Percentiles rank a stretch among this genome's conserved stretches.
These are phyloP conservation scores for Halcyon chelicuti DNA, from an alignment of 2,797 vertebrate genomes.

Conservation along the genomic window DNA sequence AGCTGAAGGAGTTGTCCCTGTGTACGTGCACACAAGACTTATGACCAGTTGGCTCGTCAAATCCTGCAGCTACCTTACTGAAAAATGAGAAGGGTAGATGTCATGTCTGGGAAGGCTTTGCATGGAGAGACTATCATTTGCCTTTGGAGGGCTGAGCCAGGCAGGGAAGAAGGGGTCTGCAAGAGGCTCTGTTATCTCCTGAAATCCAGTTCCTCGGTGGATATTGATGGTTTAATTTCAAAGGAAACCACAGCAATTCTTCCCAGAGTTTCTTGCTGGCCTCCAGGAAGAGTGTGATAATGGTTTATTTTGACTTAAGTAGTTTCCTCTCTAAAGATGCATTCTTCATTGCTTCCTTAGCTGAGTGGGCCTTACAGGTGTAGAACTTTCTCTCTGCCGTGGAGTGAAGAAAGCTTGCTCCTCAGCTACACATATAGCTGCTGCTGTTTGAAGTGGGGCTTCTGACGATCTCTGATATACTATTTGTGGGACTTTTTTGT, in stretches of 20 bases:
- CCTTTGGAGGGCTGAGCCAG: neutral
- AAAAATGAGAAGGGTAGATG: neutral
- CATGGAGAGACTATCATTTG: neutral
- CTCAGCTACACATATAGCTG: rapidly evolving
- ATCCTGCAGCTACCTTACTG: neutral
- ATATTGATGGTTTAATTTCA: neutral
- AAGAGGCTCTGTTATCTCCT: neutral
- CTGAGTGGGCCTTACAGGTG: neutral
- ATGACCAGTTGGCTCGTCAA: neutral
- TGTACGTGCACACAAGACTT: neutral
- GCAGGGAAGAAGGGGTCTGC: neutral
- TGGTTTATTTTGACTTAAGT: neutral
- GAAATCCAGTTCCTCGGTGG: neutral
- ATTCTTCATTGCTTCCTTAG: neutral
- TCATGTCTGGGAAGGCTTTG: neutral
- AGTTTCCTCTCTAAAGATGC: neutral
- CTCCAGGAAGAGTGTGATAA: neutral
- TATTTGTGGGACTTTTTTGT: neutral
- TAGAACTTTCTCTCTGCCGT: neutral
- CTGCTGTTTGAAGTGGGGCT: neutral
- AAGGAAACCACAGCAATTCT: neutral
- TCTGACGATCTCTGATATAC: neutral
- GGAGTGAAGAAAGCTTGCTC: neutral
- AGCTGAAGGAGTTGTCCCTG: neutral
- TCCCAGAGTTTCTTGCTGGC: neutral